Evolutionary conservation across 2,888 invertebrate genomes (phyloP), one percentile per base, ranked within the genome.

Genomic region (Drosophila paranaensis): DNA sequence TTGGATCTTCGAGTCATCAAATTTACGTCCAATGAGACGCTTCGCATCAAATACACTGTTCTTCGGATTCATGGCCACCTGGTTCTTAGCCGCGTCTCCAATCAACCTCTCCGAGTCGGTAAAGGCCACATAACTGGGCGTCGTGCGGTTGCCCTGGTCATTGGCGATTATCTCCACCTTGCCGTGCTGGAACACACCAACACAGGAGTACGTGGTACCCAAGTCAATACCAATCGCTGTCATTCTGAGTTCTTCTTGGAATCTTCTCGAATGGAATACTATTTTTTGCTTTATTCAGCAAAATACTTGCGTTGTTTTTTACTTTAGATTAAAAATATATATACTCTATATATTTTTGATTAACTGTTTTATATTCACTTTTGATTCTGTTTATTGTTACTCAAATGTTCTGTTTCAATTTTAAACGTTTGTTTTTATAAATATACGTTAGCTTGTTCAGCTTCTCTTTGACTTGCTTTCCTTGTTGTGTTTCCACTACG

Each of bases 31-130:
- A 93, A 98, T 98, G 90, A 98, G 94, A 92, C 98, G 96, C 93
- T 98, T 96, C 85, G 98, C 98, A 95, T 99, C 99, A 92, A 97
- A 97, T 90, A 97, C 96, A 83, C 97, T 97, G 94, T 97, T 97
- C 93, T 95, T 96, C 77, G 97, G 97, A 93, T 97, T 97, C 97
- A 97, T 96, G 87, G 97, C 96, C 81, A 96, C 96, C 93, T 96
- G 96, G 93, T 96, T 96, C 93, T 96, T 96, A 79, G 97, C 96
- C 64, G 96, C 96, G 93, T 97, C 96, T 83, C 97, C 97, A 90
- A 97, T 96, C 86, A 97, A 94, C 90, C 97, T 95, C 92, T 97
- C 96, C 0, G 96, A 96, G 92, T 97, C 97, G 48, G 96, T 96
- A 93, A 97, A 97, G 71, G 96, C 97, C 74, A 97, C 97, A 77